These are phyloP conservation scores for Zootoca vivipara DNA, from an alignment of 2,113 vertebrate species.

Conservation along the genomic window DNA sequence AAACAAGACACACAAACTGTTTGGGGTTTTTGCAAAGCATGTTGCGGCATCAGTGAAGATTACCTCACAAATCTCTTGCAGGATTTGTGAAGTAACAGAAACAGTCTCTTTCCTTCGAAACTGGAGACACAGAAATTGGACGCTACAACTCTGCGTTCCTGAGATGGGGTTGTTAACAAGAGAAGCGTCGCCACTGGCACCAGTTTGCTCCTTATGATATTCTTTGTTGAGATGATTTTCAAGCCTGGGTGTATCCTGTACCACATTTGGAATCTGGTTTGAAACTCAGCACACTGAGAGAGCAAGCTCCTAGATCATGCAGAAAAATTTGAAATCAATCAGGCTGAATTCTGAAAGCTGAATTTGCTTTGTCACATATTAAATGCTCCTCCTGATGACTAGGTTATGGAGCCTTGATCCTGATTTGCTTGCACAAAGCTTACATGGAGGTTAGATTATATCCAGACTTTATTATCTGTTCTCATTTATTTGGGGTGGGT, in stretches of 20 bases:
- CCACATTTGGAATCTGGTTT: background rate
- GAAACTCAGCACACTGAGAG: background rate
- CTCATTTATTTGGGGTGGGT: too few species aligned
- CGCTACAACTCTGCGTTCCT: background rate
- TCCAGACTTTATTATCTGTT: too few species aligned
- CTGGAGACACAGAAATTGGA: background rate
- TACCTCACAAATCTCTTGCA: constrained; percentile 35
- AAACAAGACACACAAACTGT: background rate
- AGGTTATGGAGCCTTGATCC: too few species aligned
- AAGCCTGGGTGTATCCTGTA: background rate
- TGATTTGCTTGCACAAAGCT: too few species aligned
- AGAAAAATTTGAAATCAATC: background rate
- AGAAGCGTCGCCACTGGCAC: background rate
- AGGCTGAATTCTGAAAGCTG: too few species aligned
- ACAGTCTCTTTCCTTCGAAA: constrained; percentile 22
- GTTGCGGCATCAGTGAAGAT: background rate
- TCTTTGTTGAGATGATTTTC: background rate
- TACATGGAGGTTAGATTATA: too few species aligned
- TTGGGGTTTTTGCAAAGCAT: constrained; percentile 42
- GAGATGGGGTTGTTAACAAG: background rate
- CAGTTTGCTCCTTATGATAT: too few species aligned
- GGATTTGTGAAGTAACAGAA: constrained; percentile 38
- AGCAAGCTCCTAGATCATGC: background rate
- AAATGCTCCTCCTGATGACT: too few species aligned
- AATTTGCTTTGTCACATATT: too few species aligned